A percentile compares a stretch with the other conserved stretches of the same genome.
Conservation (phyloP, 1,140 invertebrate species). For the Drosophila sucinea region DNA sequence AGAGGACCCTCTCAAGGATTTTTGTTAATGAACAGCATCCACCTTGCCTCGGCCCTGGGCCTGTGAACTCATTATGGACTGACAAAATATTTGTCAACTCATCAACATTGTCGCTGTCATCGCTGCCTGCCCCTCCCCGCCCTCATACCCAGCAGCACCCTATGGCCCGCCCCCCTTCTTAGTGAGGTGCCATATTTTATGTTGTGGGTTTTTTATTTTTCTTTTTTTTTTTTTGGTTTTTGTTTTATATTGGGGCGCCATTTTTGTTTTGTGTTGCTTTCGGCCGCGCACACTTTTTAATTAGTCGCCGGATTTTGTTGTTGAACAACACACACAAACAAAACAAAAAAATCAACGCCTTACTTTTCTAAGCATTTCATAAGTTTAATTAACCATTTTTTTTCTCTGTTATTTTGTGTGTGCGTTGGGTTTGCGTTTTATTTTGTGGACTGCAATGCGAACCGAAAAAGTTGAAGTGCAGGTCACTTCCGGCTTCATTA, state of each 20-base stretch:
- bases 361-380: constrained; percentile 62
- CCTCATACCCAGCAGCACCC: neutral
- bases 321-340: constrained; percentile 11
- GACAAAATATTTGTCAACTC: constrained; percentile 82
- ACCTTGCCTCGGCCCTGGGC: constrained; percentile 7
- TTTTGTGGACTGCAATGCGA: constrained; percentile 21
- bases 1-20: constrained; percentile 16
- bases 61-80: constrained; percentile 68
- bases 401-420: constrained; percentile 12
- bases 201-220: constrained; percentile 22
- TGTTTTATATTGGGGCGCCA: constrained; percentile 8
- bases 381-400: constrained; percentile 73
- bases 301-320: constrained; percentile 48
- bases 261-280: constrained; percentile 53
- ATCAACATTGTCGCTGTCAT: constrained; percentile 56
- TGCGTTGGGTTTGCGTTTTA: constrained; percentile 20
- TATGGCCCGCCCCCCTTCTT: neutral
- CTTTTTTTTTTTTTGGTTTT: constrained; percentile 12
- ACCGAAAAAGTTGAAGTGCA: constrained; percentile 59
- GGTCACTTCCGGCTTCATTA: constrained; percentile 60
- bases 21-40: constrained; percentile 43
- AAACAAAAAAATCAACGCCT: constrained; percentile 3
- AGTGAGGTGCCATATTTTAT: constrained; percentile 42
- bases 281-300: constrained; percentile 58
- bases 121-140: constrained; percentile 9